A percentile compares a stretch with the other conserved stretches of the same genome.
These are phyloP conservation scores for Lordiphosa mommai DNA, from an alignment of 1,140 invertebrate genomes.

Conservation along the genomic window DNA sequence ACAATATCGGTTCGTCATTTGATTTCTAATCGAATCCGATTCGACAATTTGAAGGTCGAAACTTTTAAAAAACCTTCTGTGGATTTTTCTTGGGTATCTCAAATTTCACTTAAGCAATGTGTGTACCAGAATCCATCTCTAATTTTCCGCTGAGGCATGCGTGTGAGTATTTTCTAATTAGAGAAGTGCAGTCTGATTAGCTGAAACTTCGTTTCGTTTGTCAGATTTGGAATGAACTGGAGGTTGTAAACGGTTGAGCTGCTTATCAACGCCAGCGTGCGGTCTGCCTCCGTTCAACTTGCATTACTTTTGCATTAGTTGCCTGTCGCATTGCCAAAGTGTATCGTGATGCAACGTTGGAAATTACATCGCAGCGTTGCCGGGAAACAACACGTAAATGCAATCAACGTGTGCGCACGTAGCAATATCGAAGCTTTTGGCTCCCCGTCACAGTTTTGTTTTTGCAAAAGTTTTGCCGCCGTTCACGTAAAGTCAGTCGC, in stretches of 20 bases:
- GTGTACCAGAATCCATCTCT: neutral
- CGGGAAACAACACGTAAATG: conserved; percentile 62
- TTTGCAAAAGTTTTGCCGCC: conserved; percentile 21
- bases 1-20: too few relatives aligned
- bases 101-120: neutral
- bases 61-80: neutral
- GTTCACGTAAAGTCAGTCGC: conserved; percentile 7
- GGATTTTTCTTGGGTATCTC: neutral
- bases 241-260: conserved; percentile 1
- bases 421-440: conserved; percentile 39
- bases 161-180: conserved; percentile 50
- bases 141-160: conserved; percentile 6
- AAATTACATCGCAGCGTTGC: neutral
- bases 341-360: conserved; percentile 6
- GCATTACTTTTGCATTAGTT: conserved; percentile 29
- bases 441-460: conserved; percentile 21
- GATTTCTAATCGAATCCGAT: too few relatives aligned
- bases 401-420: conserved; percentile 59
- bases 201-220: conserved; percentile 20
- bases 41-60: too few relatives aligned
- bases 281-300: conserved; percentile 8
- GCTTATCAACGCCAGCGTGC: conserved; percentile 27
- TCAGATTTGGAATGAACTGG: neutral
- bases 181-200: conserved; percentile 57
- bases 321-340: neutral